Base-by-base conservation (phyloP, 2,797 vertebrate species). In the Clamator glandarius region DNA sequence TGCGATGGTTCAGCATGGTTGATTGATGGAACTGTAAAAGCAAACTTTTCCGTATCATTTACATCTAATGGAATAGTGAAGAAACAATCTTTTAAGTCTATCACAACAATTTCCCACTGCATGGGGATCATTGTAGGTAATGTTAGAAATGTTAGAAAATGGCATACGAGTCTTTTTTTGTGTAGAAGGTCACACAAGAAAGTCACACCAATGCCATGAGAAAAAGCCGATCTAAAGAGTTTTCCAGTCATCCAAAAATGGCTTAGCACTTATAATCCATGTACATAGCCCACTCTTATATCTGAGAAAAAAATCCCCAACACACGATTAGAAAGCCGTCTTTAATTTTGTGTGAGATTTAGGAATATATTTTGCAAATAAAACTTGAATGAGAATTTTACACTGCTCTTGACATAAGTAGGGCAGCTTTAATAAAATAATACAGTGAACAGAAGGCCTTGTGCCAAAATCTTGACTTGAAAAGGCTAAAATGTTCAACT, bases 391-490 rank as follows among this genome's bases (percentile, higher is more conserved):
- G 31, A 89, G 91, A 80, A 57, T 41, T 20, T 87, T 89, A 16
- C 68, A 64, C 29, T 42, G 15, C 36, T 70, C 29, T 83, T 89
- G 72, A 83, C 5, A 0, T 64, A 93, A 68, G 41, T 85, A 87
- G 72, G 75, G 10, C 73, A 83, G 13, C 11, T 92, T 83, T 85
- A 92, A 87, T 89, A 69, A 85, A 87, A 83, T 16, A 4, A 59
- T 41, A 63, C 2, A 28, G 8, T 35, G 46, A 87, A 62, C 46
- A 17, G 19, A 23, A 83, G 36, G 31, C 9, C 41, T 36, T 24
- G 24, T 83, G 70, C 42, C 84, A 92, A 92, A 92, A 77, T 67
- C 52, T 70, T 61, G 31, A 57, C 75, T 83, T 89, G 52, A 80
- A 87, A 89, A 69, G 25, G 50, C 28, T 74, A 64, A 87, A 93